Percentiles rank a stretch among this genome's conserved stretches.
Conservation (phyloP, 2,888 invertebrate species). For the Panorpa germanica region DNA sequence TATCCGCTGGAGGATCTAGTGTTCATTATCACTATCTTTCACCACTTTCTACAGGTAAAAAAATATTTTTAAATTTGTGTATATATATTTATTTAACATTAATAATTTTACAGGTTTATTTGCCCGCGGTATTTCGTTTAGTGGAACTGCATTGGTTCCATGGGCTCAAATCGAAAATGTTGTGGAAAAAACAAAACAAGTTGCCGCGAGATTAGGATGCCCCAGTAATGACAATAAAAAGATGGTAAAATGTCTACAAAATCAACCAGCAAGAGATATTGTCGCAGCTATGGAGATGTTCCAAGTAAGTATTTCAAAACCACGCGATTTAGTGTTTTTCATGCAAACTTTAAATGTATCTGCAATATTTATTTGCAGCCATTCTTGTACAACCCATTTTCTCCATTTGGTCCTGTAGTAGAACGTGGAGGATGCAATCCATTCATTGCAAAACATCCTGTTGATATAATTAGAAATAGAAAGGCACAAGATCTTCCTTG, state of each 20-base stretch:
- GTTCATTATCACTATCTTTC: conserved; percentile 54
- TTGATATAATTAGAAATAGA: conserved; percentile 35
- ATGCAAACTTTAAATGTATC: too few relatives aligned
- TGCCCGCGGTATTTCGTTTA: conserved; percentile 43
- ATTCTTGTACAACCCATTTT: conserved; percentile 44
- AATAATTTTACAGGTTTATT: conserved; percentile 28
- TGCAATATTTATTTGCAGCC: conserved; percentile 28
- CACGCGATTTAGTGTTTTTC: too few relatives aligned
- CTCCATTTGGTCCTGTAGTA: conserved; percentile 52
- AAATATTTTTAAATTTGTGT: too few relatives aligned
- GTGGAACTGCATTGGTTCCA: conserved; percentile 45
- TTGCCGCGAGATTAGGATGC: conserved; percentile 43
- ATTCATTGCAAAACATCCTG: conserved; percentile 46
- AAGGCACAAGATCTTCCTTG: conserved; percentile 46
- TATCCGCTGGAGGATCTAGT: conserved; percentile 57
- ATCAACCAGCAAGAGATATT: conserved; percentile 36
- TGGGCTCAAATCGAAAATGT: conserved; percentile 38
- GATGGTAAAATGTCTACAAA: conserved; percentile 43
- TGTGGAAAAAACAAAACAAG: conserved; percentile 34
- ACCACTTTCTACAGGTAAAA: conserved; percentile 35
- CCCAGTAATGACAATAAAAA: conserved; percentile 28
- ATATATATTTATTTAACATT: too few relatives aligned
- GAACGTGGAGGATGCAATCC: conserved; percentile 33
- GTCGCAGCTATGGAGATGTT: conserved; percentile 26
- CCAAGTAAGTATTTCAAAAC: too few relatives aligned